Base-by-base conservation (phyloP, 1,140 invertebrate species). In the Wiebesia pumilae region DNA sequence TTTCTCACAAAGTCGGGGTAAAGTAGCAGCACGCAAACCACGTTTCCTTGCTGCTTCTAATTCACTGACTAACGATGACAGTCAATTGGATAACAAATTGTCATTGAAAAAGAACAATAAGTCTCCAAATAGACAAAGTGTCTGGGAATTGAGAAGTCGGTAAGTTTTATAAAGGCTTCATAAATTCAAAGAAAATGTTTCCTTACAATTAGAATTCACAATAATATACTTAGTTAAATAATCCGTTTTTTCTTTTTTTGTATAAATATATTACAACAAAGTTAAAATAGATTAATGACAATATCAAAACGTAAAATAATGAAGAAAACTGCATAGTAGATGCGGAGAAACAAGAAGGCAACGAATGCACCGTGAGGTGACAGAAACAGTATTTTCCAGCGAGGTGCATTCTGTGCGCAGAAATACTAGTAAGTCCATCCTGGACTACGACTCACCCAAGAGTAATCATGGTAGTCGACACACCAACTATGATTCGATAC, bases 1-100 rank as follows among this genome's bases (percentile, higher is more conserved):
- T 75, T 97, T 97, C 92, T 97, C 97, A 58, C 97, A 97, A 91
- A 97, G 96, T 92, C 94, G 97, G 90, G 97, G 96, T 90, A 97
- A 97, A 94, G 93, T 93, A 73, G 96, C 96, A 77, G 95, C 96
- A 81, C 94, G 96, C 89, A 97, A 97, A 92, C 94, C 96, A 88
- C 94, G 96, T 71, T 96, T 95, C 90, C 94, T 94, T 88, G 94
- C 95, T 24, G 94, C 94, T 30, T 95, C 94, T 85, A 95, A 94
- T 88, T 95, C 94, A 7, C 92, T 94, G 81, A 92, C 94, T 87
- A 92, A 91, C 85, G 92, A 93, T 86, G 92, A 91, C 79, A 92
- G 91, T 88, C 93, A 94, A 88, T 91, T 92, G 73, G 95, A 95
- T 87, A 94, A 94, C 88, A 94, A 94, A 88, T 88, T 94, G 88